Evolutionary conservation across 2,113 vertebrate genomes (phyloP).

Genomic region (Zapus hudsonius): DNA sequence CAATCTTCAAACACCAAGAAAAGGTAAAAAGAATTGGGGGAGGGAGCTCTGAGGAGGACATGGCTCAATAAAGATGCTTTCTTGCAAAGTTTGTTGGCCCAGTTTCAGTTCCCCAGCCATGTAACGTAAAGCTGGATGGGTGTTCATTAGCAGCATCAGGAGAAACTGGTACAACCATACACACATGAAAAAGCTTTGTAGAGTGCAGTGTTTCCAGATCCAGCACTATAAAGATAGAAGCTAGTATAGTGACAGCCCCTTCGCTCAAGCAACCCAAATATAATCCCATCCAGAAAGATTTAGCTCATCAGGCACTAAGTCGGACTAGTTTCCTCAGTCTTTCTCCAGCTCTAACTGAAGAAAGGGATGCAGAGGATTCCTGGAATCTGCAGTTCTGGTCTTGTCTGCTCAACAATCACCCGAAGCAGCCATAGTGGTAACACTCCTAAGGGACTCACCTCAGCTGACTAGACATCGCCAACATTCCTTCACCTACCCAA

Average conservation of each 20-base stretch:
- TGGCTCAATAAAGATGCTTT: too few relatives aligned
- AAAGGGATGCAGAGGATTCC: neutral
- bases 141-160: too few relatives aligned
- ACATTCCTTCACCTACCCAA: neutral
- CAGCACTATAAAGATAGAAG: neutral
- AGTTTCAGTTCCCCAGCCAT: too few relatives aligned
- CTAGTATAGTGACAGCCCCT: neutral
- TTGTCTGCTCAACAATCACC: neutral
- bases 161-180: too few relatives aligned
- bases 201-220: neutral
- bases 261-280: neutral
- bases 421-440: neutral
- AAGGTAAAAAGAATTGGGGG: too few relatives aligned
- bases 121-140: too few relatives aligned
- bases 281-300: neutral
- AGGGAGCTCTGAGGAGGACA: too few relatives aligned
- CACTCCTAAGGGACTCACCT: neutral
- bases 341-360: neutral
- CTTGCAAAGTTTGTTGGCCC: too few relatives aligned
- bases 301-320: neutral
- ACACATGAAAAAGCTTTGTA: too few relatives aligned
- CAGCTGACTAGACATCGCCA: neutral
- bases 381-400: neutral
- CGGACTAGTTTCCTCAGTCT: neutral
- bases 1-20: too few relatives aligned